These are phyloP conservation scores for Darevskia mixta DNA, from an alignment of 2,797 vertebrate species.

Conservation along the genomic window DNA sequence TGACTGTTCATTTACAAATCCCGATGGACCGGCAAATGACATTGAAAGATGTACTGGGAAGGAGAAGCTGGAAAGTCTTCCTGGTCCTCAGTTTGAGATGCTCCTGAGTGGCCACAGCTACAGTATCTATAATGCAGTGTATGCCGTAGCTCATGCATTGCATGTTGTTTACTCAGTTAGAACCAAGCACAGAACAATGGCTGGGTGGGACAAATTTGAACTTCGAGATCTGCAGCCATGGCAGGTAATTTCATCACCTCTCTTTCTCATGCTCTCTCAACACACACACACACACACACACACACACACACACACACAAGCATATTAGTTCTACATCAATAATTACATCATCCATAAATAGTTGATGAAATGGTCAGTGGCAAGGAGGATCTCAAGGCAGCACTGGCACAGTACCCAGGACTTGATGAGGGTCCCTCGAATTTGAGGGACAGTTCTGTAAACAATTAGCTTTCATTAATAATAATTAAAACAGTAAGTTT, in stretches of 20 bases:
- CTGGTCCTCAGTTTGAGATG: background rate
- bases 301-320: too few relatives aligned
- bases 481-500: too few relatives aligned
- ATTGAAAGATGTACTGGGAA: background rate
- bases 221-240: background rate
- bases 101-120: background rate
- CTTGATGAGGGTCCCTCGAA: too few relatives aligned
- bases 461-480: too few relatives aligned
- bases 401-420: too few relatives aligned
- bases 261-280: too few relatives aligned
- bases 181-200: background rate
- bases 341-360: too few relatives aligned
- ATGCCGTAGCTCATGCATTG: background rate
- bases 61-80: background rate
- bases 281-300: too few relatives aligned
- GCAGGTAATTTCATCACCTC: background rate
- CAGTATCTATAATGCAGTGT: constrained; percentile 7
- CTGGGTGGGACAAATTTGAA: background rate
- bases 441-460: too few relatives aligned
- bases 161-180: background rate
- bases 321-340: too few relatives aligned
- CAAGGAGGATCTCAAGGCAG: too few relatives aligned
- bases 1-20: background rate
- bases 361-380: too few relatives aligned
- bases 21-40: background rate